A percentile compares a stretch with the other conserved stretches of the same genome.
Conservation (phyloP, 2,113 vertebrate species). For the Rattus rattus region DNA sequence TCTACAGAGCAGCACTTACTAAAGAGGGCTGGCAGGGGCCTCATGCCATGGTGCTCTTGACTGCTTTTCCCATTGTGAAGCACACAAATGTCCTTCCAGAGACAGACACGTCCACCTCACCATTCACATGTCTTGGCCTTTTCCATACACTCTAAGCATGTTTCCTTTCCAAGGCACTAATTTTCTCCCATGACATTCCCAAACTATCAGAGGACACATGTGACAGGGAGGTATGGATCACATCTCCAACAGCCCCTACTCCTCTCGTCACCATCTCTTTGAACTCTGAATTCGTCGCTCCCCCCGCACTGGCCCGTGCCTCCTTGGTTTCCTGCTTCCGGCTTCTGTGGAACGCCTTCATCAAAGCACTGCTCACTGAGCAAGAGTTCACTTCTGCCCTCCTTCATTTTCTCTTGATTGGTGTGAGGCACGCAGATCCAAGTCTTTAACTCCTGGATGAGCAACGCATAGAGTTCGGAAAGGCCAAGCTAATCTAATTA, state of each 20-base stretch:
- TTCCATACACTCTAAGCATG: slow-evolving; percentile 63
- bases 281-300: slow-evolving; percentile 80
- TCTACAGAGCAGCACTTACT: slow-evolving; percentile 62
- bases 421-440: slow-evolving; percentile 70
- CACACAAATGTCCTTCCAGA: slow-evolving; percentile 20
- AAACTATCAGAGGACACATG: slow-evolving; percentile 69
- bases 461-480: slow-evolving; percentile 67
- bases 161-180: slow-evolving; percentile 74
- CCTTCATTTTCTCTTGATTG: slow-evolving; percentile 61
- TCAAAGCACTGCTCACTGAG: slow-evolving; percentile 64
- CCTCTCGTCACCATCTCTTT: slow-evolving; percentile 80
- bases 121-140: slow-evolving; percentile 1
- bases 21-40: slow-evolving; percentile 42
- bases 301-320: slow-evolving; percentile 70
- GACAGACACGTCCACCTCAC: slow-evolving; percentile 14
- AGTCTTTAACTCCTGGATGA: slow-evolving; percentile 69
- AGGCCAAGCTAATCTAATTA: slow-evolving; percentile 80
- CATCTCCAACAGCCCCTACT: slow-evolving; percentile 77
- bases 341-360: slow-evolving; percentile 70
- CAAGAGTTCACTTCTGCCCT: slow-evolving; percentile 62
- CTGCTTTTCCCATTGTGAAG: background rate
- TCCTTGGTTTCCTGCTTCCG: slow-evolving; percentile 72
- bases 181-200: slow-evolving; percentile 68
- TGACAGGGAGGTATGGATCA: slow-evolving; percentile 80
- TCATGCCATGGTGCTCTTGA: slow-evolving; percentile 3